Base-by-base conservation (phyloP, 2,888 invertebrate species). In the Agrotis segetum region DNA sequence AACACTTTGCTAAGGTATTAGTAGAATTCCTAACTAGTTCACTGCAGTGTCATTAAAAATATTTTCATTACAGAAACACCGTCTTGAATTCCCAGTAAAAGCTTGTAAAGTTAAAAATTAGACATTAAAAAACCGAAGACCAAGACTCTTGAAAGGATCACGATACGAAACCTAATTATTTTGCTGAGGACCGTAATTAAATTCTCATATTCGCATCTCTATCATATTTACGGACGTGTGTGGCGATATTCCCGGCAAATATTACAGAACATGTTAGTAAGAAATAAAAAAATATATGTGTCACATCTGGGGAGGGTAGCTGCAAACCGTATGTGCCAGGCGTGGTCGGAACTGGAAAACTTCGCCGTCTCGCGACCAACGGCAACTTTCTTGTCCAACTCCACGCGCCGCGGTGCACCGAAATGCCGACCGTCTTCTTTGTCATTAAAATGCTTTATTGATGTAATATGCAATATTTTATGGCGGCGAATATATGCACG, bases 261-360 rank as follows among this genome's bases (percentile, higher is more conserved):
- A 75, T 81, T 82, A 79, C 75, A 78, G 64, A 78, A 71, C 67
- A 75, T 69, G 71, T 77, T 75, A 55, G 71, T 56, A 71, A 71
- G 74, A 76, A 74, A 81, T 74, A 78, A 79, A 83, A 84, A 68
- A 77, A 84, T 68, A 75, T 62, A 65, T 81, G 60, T 81, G 86
- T 86, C 87, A 88, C 91, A 91, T 87, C 87, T 91, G 90, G 84
- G 68, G 63, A 71, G 78, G 71, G 82, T 81, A 86, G 84, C 81
- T 85, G 86, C 85, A 81, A 85, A 84, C 87, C 85, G 89, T 88
- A 87, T 90, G 88, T 89, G 89, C 76, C 88, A 89, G 89, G 89
- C 89, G 90, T 87, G 90, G 88, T 85, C 87, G 87, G 83, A 88
- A 90, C 91, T 92, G 88, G 83, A 72, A 85, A 92, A 92, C 91